Conservation (phyloP, 2,888 invertebrate species). For the Muscina levida region DNA sequence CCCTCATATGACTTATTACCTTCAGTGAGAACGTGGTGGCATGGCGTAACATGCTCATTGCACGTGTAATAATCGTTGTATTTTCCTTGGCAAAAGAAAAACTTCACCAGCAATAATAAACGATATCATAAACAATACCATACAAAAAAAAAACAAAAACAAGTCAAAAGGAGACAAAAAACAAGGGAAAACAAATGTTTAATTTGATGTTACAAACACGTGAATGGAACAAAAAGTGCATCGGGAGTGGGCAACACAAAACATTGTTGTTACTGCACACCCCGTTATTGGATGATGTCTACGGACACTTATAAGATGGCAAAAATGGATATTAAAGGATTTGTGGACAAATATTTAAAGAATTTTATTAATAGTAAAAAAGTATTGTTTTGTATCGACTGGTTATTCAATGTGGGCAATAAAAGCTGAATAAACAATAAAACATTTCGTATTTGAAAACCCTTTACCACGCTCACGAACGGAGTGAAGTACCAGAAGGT, state of each 20-base stretch:
- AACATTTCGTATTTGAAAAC: too few species aligned
- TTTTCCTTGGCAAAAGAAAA: neutral
- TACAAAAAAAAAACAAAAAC: conserved; percentile 13
- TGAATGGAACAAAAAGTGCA: conserved; percentile 19
- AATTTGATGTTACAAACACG: conserved; percentile 37
- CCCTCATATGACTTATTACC: conserved; percentile 21
- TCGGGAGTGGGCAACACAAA: conserved; percentile 29
- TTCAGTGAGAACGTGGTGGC: conserved; percentile 30
- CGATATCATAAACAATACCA: conserved; percentile 33
- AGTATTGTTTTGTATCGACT: too few species aligned
- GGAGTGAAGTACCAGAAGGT: too few species aligned
- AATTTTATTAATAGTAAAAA: too few species aligned
- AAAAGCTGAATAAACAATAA: too few species aligned
- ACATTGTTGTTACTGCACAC: conserved; percentile 24
- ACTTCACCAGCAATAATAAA: conserved; percentile 25
- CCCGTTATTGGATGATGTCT: neutral
- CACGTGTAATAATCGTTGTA: conserved; percentile 40
- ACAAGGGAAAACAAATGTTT: conserved; percentile 23
- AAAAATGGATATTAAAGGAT: too few species aligned
- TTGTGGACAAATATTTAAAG: too few species aligned
- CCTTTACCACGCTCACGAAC: too few species aligned
- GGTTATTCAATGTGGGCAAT: too few species aligned
- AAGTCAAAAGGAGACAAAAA: neutral
- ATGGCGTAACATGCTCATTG: conserved; percentile 30
- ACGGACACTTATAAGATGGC: neutral